Evolutionary conservation across 2,888 invertebrate species (phyloP), one percentile per base, ranked within the genome.

Genomic region (Cyclophora albipunctata): DNA sequence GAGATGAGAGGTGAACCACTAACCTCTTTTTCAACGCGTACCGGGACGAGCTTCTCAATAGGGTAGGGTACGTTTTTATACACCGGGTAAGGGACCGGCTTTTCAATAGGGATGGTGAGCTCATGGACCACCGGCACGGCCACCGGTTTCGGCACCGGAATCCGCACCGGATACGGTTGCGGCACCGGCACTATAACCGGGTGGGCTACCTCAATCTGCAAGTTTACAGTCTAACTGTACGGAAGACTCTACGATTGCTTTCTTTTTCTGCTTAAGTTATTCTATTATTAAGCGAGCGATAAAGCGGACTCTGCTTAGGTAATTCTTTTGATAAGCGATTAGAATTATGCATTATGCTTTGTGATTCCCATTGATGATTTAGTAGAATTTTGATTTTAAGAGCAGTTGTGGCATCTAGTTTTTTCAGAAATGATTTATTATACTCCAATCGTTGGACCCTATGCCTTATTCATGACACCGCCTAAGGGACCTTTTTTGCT

Each of bases 181-280:
- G 93, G 93, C 51, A 94, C 91, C 45, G 92, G 92, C 4, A 95
- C 92, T 73, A 94, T 92, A 40, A 95, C 91, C 45, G 95, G 93
- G 54, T 92, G 93, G 3, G 92, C 93, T 40, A 95, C 90, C 67
- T 93, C 93, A 73, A 95, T 92, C 72, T 93, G 91, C 57, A 82
- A 83, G 78, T 66, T 65, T 57, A 67, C 57, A 53, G 52, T 60
- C 46, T 60, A 55, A 53, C 40, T 47, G 51, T 51, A 53, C 46
- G 48, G 48, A 46, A n/a, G 45, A 49, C 45, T 44, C 6, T 56
- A 33, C 34, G 20, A 20, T 20, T 20, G 20, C 20, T 61, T 60
- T 61, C 52, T 66, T 60, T 58, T 60, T 53, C 56, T 58, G 63
- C 54, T 20, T 20, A 20, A 20, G 20, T 20, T 20, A 20, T 20